Evolutionary conservation across 2,797 vertebrate species (phyloP).

Genomic region (Benthosema pterotum): DNA sequence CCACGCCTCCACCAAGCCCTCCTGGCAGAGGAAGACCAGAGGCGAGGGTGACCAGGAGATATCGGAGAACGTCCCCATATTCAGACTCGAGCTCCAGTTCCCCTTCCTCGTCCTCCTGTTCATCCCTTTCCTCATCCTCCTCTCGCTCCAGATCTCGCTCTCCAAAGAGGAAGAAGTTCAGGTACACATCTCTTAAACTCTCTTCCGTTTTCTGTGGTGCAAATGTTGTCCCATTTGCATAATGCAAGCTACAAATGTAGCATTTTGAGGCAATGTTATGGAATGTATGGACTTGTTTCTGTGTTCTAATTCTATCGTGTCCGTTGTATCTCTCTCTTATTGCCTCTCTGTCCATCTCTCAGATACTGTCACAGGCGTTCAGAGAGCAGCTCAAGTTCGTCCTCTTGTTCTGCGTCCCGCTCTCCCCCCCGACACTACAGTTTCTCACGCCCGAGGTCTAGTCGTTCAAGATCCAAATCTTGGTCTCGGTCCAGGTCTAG

Average conservation of each 20-base stretch:
- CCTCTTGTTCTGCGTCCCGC: constrained; percentile 77
- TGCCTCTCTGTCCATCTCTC: background rate
- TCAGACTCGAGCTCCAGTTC: constrained; percentile 76
- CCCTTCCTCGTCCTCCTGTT: constrained; percentile 31
- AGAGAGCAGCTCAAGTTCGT: constrained; percentile 76
- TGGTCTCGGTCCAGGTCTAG: constrained; percentile 64
- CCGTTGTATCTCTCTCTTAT: background rate
- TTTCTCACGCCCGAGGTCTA: constrained; percentile 67
- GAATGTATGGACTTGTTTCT: too few species aligned
- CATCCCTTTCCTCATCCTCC: constrained; percentile 57
- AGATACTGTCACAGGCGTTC: constrained; percentile 76
- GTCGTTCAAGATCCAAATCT: constrained; percentile 62
- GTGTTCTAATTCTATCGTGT: too few species aligned
- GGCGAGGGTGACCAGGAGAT: constrained; percentile 75
- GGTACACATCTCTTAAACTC: constrained; percentile 61
- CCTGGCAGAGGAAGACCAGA: constrained; percentile 66
- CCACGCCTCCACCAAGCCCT: constrained; percentile 66
- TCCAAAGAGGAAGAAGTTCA: constrained; percentile 82
- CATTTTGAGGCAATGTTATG: too few species aligned
- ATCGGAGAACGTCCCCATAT: constrained; percentile 75
- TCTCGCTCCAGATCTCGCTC: constrained; percentile 82
- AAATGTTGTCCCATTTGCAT: too few species aligned
- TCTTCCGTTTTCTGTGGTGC: rapidly evolving
- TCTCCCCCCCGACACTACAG: constrained; percentile 62
- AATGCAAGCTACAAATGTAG: too few species aligned